Conservation (phyloP, 2,113 vertebrate genomes). For the Amia ocellicauda region DNA sequence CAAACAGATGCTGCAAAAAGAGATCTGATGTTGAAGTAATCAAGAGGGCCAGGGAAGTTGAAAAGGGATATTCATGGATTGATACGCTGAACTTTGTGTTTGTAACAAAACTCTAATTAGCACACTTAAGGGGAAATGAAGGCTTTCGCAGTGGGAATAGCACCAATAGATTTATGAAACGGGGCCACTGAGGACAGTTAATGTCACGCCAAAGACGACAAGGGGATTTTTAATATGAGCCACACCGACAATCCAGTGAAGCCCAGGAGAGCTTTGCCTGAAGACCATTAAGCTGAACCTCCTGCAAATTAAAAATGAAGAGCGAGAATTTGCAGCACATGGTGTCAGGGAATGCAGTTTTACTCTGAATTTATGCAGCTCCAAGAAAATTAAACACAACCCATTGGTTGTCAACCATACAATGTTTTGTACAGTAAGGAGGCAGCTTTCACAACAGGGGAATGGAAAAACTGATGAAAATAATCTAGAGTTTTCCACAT, state of each 20-base stretch:
- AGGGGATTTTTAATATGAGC: slow-evolving; percentile 7
- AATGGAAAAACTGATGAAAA: too few species aligned
- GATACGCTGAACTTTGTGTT: neutral
- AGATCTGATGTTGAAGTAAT: neutral
- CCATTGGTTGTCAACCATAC: too few species aligned
- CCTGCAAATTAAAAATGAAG: too few species aligned
- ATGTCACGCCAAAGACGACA: neutral
- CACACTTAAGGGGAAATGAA: neutral
- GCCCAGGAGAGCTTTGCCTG: neutral
- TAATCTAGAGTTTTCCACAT: too few species aligned
- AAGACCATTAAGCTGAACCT: too few species aligned
- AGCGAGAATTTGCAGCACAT: too few species aligned
- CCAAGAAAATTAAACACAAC: neutral
- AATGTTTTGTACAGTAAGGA: too few species aligned
- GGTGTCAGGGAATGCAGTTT: too few species aligned
- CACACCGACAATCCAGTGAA: neutral
- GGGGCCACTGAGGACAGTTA: neutral
- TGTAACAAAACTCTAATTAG: neutral
- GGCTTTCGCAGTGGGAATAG: neutral
- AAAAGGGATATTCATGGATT: neutral
- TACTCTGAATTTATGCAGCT: neutral
- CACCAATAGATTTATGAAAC: neutral
- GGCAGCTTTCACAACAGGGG: too few species aligned
- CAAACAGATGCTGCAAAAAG: neutral
- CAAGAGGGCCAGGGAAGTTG: neutral